phyloP scores from a whole-genome alignment of 2,113 vertebrate genomes.

The Cyanoderma ruficeps region DNA sequence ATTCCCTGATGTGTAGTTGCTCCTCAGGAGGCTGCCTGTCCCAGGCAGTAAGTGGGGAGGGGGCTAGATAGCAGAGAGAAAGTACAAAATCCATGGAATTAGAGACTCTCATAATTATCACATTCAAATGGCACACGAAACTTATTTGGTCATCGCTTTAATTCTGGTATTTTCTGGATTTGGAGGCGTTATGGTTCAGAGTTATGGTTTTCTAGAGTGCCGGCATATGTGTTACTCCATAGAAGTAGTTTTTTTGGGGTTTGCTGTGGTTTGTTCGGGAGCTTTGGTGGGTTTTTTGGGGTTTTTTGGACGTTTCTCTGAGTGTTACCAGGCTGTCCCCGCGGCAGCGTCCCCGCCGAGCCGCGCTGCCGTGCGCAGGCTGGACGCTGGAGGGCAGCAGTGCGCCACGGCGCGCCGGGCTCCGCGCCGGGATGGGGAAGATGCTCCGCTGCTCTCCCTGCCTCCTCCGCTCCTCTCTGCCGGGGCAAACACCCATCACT shows the following conservation, averaged over 20 bases:
- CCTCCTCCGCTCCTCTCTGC: fast-evolving
- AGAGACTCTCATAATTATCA: fast-evolving
- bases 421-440: fast-evolving
- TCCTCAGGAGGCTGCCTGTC: not conserved
- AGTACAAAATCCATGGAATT: not conserved
- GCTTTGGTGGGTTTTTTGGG: not conserved
- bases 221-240: fast-evolving
- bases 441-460: not conserved
- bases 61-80: not conserved
- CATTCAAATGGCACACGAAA: fast-evolving
- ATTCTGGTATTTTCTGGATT: not conserved
- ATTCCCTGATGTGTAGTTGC: not conserved
- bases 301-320: fast-evolving
- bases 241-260: fast-evolving
- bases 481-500: fast-evolving
- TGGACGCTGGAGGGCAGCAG: not conserved
- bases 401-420: not conserved
- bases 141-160: not conserved
- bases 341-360: not conserved
- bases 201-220: too few relatives aligned
- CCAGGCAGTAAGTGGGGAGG: not conserved
- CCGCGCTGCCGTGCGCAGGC: not conserved
- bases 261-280: too few relatives aligned
- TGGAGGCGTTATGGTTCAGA: not conserved
- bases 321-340: fast-evolving